These are phyloP conservation scores for Pantherophis vulpinus DNA, from an alignment of 2,797 vertebrate genomes.

Conservation along the genomic window DNA sequence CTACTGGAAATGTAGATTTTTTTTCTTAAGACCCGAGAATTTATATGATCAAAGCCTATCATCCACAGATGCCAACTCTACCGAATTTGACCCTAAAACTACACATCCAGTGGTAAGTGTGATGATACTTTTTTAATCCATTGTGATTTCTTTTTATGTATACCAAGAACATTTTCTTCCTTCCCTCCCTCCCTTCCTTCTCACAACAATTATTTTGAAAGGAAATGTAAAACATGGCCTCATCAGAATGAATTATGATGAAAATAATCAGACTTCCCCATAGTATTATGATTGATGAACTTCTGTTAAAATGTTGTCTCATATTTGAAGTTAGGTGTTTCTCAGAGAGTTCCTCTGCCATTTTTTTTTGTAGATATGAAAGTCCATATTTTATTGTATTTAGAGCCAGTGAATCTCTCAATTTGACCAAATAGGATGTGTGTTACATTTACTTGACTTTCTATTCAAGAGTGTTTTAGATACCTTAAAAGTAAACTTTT, in stretches of 20 bases:
- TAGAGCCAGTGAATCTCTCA: not conserved
- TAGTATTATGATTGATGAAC: not conserved
- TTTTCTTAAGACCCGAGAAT: accelerated
- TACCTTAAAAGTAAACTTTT: not conserved
- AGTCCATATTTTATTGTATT: not conserved
- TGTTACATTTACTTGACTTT: not conserved
- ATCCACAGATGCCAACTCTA: constrained; percentile 91
- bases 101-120: constrained; percentile 88
- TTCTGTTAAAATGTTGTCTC: not conserved
- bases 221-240: not conserved
- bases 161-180: not conserved
- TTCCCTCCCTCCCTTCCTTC: not conserved
- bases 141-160: not conserved
- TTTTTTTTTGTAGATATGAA: not conserved
- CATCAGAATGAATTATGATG: not conserved
- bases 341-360: not conserved
- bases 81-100: constrained; percentile 91
- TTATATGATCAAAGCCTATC: constrained; percentile 10
- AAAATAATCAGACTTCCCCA: not conserved
- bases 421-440: not conserved
- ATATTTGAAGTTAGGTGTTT: not conserved
- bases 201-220: not conserved
- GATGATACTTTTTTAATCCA: not conserved
- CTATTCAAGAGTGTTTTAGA: not conserved
- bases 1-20: not conserved